Evolutionary conservation across 2,797 vertebrate species (phyloP), one percentile per base, ranked within the genome.

Genomic region (Sebastolobus alascanus): DNA sequence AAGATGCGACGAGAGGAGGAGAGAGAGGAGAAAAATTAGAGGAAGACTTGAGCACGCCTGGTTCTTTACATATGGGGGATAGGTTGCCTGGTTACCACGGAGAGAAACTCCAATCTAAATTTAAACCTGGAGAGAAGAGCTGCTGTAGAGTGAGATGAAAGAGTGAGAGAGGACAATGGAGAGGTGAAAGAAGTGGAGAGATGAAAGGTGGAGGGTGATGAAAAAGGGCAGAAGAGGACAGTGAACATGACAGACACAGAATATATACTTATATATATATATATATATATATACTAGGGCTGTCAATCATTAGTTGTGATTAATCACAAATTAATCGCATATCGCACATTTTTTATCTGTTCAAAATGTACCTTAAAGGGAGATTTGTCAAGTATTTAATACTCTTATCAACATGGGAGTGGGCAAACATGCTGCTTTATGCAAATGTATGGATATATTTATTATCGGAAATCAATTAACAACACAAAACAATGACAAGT

Each of bases 91-190:
- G 96, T 91, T 94, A 96, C 94, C 52, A 86, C 16, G 77, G 84
- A 92, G 76, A 90, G 89, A 92, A 91, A 93, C 92, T 91, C 91
- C 77, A 91, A 89, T 93, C 95, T 96, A 95, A 95, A 95, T 94
- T 94, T 95, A 95, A 95, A 93, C 92, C 73, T 85, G 79, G 82
- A 83, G 79, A 59, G 66, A 67, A 73, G 83, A 74, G 76, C 67
- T 68, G 60, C 65, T 79, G 69, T 29, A 20, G 43, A 65, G 65
- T 56, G 71, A 82, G 71, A 86, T 73, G 61, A 84, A 79, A 85
- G 63, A 76, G 70, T 33, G 77, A 70, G n/a, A 69, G 35, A 82
- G 59, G 29, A 83, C 64, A 86, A 69, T 64, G 37, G 9, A 71
- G 83, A 79, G 64, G 69, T 83, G 68, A 83, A 78, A 56, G 56